Conservation (phyloP, 1,140 invertebrate genomes). For the Microplitis mediator region DNA sequence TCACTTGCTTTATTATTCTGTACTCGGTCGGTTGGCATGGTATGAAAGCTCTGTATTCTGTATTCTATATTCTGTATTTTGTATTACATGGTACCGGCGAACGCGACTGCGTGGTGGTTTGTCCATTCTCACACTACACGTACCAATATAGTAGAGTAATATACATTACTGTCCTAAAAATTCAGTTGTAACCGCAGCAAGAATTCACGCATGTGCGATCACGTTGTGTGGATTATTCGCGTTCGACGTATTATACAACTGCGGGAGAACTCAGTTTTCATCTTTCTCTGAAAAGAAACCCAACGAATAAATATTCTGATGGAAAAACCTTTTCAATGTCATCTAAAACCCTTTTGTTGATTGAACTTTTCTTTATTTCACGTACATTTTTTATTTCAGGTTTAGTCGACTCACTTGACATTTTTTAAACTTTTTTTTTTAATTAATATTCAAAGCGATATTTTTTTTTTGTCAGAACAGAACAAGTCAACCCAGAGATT, state of each 20-base stretch:
- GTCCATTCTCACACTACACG: conserved; percentile 1
- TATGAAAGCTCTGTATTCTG: too few species aligned
- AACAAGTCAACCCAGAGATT: too few species aligned
- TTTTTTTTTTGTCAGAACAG: too few species aligned
- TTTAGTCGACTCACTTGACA: neutral
- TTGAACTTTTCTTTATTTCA: neutral
- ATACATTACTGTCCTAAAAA: conserved; percentile 11
- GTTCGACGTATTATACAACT: neutral
- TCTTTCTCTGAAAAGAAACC: neutral
- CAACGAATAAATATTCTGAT: neutral
- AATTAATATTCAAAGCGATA: too few species aligned
- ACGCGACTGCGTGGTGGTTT: conserved; percentile 20
- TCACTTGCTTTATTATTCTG: neutral
- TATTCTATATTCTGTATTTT: too few species aligned
- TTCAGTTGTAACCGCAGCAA: conserved; percentile 10
- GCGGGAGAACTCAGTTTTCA: neutral
- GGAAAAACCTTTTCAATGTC: conserved; percentile 23
- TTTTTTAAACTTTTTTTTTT: neutral
- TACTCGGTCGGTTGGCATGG: too few species aligned
- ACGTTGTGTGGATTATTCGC: conserved; percentile 14
- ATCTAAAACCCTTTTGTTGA: neutral
- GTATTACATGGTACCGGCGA: too few species aligned
- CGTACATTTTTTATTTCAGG: neutral
- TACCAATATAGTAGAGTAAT: neutral
- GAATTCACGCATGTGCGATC: conserved; percentile 29